Base-by-base conservation (phyloP, 2,113 vertebrate genomes). In the Bostrychus sinensis region DNA sequence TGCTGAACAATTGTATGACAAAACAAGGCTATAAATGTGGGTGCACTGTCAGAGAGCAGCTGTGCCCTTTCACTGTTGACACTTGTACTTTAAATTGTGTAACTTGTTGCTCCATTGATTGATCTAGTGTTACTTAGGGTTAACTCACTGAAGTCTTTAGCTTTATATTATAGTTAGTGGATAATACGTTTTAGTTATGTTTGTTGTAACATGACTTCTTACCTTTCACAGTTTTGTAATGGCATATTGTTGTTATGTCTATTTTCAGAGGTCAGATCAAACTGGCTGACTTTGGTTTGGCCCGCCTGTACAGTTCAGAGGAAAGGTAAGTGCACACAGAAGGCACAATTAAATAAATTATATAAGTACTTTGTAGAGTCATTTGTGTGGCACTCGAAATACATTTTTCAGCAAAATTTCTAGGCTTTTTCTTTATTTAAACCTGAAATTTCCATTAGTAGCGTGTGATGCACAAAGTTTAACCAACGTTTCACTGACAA, bases 261-360 rank as follows among this genome's bases (percentile, higher is more conserved):
- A 74, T 55, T 83, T 89, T 22, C 85, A 99, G 96, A 85, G 96
- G 96, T 56, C 96, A 96, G 84, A 99, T 98, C 86, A 99, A 98
- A 81, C 91, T 98, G 63, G 96, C 96, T 58, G 96, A 99, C 89
- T 99, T 99, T 81, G 97, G 96, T 83, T 92, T 98, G 58, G 96
- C 97, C 70, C 95, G 97, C 32, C 95, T 99, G 69, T 99, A 99
- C 89, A 99, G 93, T 83, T 98, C 96, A 0, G 97, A 99, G 81
- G 97, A 99, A 90, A 99, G 97, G 97, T 98, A 86, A 93, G 92
- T 36, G 17, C n/a, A n/a, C 30, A n/a, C 1, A 6, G 1, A 5
- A 1, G n/a, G n/a, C n/a, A n/a, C n/a, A n/a, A n/a, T n/a, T n/a
- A n/a, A n/a, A n/a, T n/a, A n/a, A n/a, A n/a, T n/a, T n/a, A n/a